Percentiles rank a stretch among this genome's conserved stretches.
These are phyloP conservation scores for Drosophila austrosaltans DNA, from an alignment of 2,888 invertebrate species.

Conservation along the genomic window DNA sequence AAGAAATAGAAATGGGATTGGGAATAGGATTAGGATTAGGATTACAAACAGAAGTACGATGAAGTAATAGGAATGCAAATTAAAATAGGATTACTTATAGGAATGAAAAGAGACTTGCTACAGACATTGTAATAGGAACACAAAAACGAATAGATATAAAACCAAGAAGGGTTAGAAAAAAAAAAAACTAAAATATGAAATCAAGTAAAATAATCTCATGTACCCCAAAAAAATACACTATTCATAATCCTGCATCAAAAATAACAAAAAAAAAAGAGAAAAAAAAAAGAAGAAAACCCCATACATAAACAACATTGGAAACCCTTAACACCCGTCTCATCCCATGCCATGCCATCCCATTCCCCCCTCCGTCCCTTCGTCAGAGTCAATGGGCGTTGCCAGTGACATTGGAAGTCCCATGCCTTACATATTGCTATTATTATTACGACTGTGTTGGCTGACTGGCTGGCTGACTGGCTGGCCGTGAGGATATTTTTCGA, in stretches of 20 bases:
- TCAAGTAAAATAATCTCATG: neutral
- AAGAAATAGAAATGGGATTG: too few species aligned
- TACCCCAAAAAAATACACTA: neutral
- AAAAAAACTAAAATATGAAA: too few species aligned
- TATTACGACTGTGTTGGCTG: conserved; percentile 10
- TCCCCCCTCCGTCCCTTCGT: neutral
- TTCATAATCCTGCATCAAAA: conserved; percentile 5
- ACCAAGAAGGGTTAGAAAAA: too few species aligned
- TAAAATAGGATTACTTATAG: neutral
- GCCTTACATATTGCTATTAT: conserved; percentile 24
- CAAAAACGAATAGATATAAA: too few species aligned
- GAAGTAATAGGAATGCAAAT: neutral
- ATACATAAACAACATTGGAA: neutral
- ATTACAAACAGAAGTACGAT: too few species aligned
- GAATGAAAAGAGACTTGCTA: neutral
- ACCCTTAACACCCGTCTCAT: neutral
- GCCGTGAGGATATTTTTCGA: neutral
- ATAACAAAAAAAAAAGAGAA: neutral
- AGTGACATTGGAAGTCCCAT: conserved; percentile 14
- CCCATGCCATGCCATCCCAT: neutral
- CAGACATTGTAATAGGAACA: too few species aligned
- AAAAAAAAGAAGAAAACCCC: neutral
- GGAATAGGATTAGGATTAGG: too few species aligned
- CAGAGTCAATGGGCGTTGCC: conserved; percentile 10
- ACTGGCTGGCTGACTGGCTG: conserved; percentile 3